These are phyloP conservation scores for Pipistrellus pygmaeus DNA, from an alignment of 2,797 vertebrate genomes.

Conservation along the genomic window DNA sequence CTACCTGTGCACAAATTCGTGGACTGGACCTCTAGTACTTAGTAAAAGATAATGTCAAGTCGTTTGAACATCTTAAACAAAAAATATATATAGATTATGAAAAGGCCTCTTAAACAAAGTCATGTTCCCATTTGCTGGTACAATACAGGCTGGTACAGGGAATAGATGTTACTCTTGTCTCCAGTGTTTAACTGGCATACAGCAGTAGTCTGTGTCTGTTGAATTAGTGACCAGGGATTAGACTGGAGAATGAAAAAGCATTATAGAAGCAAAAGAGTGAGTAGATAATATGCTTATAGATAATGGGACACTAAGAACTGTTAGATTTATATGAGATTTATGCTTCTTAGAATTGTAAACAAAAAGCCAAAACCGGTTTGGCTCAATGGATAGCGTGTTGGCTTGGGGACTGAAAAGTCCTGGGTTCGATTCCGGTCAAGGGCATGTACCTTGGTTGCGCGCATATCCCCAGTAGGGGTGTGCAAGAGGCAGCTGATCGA, in stretches of 20 bases:
- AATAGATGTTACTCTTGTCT: not conserved
- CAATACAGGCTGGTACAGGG: not conserved
- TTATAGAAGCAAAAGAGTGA: conserved; percentile 40
- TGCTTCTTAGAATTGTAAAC: not conserved
- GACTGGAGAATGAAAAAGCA: conserved; percentile 3
- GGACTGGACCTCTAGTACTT: not conserved
- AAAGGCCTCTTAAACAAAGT: conserved; percentile 44
- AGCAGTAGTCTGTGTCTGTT: conserved; percentile 6
- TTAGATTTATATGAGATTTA: conserved; percentile 17
- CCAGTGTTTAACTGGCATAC: not conserved
- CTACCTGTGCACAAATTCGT: too few relatives aligned
- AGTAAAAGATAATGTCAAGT: conserved; percentile 14
- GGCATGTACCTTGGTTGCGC: too few relatives aligned
- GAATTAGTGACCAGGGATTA: not conserved
- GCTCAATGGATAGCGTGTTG: too few relatives aligned
- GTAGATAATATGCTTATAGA: conserved; percentile 58
- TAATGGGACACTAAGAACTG: conserved; percentile 17
- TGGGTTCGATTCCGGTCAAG: too few relatives aligned
- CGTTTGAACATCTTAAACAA: conserved; percentile 14
- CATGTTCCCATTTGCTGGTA: not conserved
- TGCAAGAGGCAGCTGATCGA: too few relatives aligned
- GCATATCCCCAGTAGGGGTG: too few relatives aligned
- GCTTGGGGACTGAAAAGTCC: too few relatives aligned
- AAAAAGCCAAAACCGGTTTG: too few relatives aligned
- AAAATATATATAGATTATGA: not conserved